Evolutionary conservation across 2,797 vertebrate species (phyloP).

Genomic region (Pterois miles): DNA sequence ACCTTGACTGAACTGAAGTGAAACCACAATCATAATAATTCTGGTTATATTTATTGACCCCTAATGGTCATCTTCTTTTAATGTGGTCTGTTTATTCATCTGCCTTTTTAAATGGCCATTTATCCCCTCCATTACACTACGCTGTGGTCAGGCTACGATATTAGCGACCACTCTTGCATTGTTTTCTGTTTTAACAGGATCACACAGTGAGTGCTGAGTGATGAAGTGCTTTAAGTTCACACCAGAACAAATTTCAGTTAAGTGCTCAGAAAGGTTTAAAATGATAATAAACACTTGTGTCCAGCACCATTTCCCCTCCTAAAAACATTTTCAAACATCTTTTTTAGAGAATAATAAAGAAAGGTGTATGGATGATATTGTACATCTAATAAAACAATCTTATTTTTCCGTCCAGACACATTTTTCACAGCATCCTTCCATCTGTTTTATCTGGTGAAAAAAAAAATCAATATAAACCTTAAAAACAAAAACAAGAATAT

Average conservation of each 20-base stretch:
- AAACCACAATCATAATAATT: slow-evolving; percentile 36
- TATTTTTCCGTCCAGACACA: slow-evolving; percentile 40
- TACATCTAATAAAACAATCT: slow-evolving; percentile 56
- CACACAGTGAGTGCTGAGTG: slow-evolving; percentile 59
- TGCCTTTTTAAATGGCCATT: slow-evolving; percentile 47
- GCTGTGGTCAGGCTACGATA: slow-evolving; percentile 44
- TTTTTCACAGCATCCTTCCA: slow-evolving; percentile 27
- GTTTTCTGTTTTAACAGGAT: slow-evolving; percentile 75
- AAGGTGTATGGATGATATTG: slow-evolving; percentile 45
- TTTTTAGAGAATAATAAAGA: slow-evolving; percentile 36
- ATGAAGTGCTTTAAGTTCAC: slow-evolving; percentile 83
- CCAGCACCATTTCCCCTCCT: slow-evolving; percentile 46
- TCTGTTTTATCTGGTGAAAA: slow-evolving; percentile 39
- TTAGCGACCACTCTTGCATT: slow-evolving; percentile 56
- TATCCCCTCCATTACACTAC: slow-evolving; percentile 25
- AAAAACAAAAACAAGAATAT: slow-evolving; percentile 67
- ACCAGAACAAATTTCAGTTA: slow-evolving; percentile 74
- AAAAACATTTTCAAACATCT: slow-evolving; percentile 60
- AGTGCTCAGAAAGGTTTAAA: slow-evolving; percentile 79
- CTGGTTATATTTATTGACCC: slow-evolving; percentile 66
- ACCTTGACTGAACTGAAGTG: slow-evolving; percentile 32
- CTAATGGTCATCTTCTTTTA: slow-evolving; percentile 65
- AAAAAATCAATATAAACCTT: slow-evolving; percentile 34
- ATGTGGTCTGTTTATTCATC: slow-evolving; percentile 54
- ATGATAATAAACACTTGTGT: slow-evolving; percentile 62